A percentile compares a stretch with the other conserved stretches of the same genome.
Evolutionary conservation across 2,888 invertebrate genomes (phyloP).

Genomic region (Urechis unicinctus): DNA sequence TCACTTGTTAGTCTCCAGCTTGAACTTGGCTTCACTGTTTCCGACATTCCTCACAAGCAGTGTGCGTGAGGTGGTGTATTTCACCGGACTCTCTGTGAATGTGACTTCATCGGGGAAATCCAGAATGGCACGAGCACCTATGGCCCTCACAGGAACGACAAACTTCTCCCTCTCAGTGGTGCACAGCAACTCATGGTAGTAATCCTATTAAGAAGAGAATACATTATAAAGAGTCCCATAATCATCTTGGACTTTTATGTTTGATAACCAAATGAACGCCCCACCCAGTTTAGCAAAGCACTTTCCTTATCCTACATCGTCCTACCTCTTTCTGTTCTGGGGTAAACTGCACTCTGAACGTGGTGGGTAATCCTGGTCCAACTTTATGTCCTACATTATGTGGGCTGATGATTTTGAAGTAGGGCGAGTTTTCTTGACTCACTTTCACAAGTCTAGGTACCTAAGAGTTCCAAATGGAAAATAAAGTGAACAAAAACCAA

Average conservation of each 20-base stretch:
- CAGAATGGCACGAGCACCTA: slow-evolving; percentile 58
- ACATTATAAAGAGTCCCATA: neutral
- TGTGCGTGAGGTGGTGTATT: slow-evolving; percentile 53
- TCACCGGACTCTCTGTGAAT: slow-evolving; percentile 56
- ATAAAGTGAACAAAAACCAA: neutral
- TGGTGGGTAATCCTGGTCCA: slow-evolving; percentile 65
- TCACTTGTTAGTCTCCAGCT: slow-evolving; percentile 52
- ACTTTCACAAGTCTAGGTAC: slow-evolving; percentile 50
- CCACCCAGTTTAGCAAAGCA: too few relatives aligned
- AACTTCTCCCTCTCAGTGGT: slow-evolving; percentile 51
- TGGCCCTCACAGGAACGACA: slow-evolving; percentile 52
- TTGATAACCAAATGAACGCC: too few relatives aligned
- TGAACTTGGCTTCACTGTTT: slow-evolving; percentile 54
- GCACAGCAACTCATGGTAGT: slow-evolving; percentile 49
- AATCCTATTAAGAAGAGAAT: slow-evolving; percentile 45
- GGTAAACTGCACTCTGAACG: slow-evolving; percentile 60
- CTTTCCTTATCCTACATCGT: neutral
- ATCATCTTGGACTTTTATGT: neutral
- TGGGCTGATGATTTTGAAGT: slow-evolving; percentile 49
- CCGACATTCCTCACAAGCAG: slow-evolving; percentile 59
- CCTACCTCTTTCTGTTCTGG: slow-evolving; percentile 54
- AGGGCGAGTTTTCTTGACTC: slow-evolving; percentile 48
- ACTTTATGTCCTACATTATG: slow-evolving; percentile 54
- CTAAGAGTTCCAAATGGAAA: slow-evolving; percentile 22
- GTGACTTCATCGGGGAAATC: slow-evolving; percentile 59